Evolutionary conservation across 1,140 invertebrate species (phyloP).

Genomic region (Drosophila neocordata): DNA sequence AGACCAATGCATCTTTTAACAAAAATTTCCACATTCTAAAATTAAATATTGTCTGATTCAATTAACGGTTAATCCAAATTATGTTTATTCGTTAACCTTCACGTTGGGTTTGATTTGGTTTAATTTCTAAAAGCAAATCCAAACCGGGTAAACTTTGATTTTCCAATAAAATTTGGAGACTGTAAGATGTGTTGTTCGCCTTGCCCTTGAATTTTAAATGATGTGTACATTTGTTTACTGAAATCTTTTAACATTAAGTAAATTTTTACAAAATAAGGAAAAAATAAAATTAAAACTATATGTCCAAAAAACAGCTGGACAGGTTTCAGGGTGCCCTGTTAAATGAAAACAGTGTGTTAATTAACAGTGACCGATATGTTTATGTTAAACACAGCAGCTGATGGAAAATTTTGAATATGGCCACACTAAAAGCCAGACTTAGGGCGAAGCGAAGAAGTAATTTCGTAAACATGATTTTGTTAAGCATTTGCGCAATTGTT

Average conservation of each 20-base stretch:
- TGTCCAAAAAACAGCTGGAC: slow-evolving; percentile 1
- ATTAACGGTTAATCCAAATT: slow-evolving; percentile 9
- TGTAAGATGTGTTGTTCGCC: background rate
- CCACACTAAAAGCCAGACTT: background rate
- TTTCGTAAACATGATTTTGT: background rate
- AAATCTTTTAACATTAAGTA: background rate
- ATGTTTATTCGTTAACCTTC: slow-evolving; percentile 4
- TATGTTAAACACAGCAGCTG: no score
- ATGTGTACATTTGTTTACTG: background rate
- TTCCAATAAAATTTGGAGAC: background rate
- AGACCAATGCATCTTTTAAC: slow-evolving; percentile 61
- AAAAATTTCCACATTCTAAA: slow-evolving; percentile 67
- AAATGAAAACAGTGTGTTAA: no score
- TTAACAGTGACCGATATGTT: no score
- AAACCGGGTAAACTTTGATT: background rate
- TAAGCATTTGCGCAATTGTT: slow-evolving; percentile 10
- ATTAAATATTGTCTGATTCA: background rate
- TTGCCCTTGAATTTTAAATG: background rate
- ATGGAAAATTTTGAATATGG: no score
- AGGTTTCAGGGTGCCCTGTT: background rate
- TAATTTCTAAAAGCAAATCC: background rate
- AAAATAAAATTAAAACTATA: slow-evolving; percentile 8
- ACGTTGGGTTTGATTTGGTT: background rate
- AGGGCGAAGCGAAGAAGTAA: background rate
- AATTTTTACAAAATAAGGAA: background rate